Conservation (phyloP, 2,113 vertebrate genomes). For the Colinus virginianus region DNA sequence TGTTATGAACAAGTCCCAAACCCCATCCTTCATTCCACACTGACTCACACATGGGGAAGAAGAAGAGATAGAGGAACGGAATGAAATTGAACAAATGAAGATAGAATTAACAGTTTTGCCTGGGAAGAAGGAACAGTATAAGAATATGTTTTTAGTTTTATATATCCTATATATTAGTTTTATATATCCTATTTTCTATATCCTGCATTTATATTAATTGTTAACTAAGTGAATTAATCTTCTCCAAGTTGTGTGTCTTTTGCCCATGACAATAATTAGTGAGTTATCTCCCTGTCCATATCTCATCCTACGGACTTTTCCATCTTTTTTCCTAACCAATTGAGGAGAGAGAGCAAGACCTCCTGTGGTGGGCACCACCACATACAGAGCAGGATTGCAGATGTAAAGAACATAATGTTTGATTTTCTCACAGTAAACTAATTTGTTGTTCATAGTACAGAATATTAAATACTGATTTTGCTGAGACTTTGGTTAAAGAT, state of each 20-base stretch:
- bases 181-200: too few relatives aligned
- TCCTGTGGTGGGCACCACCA: background rate
- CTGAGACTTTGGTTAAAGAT: background rate
- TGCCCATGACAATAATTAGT: background rate
- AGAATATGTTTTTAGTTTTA: background rate
- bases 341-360: background rate
- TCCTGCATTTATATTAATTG: background rate
- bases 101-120: background rate
- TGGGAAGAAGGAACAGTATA: background rate
- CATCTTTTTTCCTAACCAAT: background rate
- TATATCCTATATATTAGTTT: too few relatives aligned
- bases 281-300: background rate
- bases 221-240: background rate
- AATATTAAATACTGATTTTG: background rate
- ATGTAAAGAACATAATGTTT: background rate
- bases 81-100: too few relatives aligned
- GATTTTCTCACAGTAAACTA: rapidly evolving
- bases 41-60: too few relatives aligned
- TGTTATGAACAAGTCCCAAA: too few relatives aligned
- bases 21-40: too few relatives aligned
- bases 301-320: background rate
- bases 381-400: background rate
- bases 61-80: too few relatives aligned
- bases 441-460: rapidly evolving
- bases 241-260: background rate